A percentile compares a stretch with the other conserved stretches of the same genome.
phyloP scores from a whole-genome alignment of 2,888 invertebrate species.

The Drosophila pseudotalamancana region DNA sequence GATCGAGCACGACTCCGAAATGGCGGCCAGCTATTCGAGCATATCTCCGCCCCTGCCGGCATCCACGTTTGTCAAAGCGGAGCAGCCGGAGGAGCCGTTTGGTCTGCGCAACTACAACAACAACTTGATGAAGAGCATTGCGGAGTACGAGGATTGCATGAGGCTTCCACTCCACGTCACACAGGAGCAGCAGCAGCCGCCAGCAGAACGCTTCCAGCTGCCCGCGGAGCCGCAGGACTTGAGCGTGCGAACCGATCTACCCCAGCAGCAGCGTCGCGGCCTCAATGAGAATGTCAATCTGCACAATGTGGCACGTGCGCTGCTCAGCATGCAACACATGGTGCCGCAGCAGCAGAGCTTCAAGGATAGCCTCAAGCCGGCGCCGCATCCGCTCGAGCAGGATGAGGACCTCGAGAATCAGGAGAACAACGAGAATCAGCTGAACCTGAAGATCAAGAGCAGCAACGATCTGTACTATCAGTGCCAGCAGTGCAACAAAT shows the following conservation, averaged over 20 bases:
- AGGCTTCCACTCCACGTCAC: conserved; percentile 64
- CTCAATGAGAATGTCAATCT: conserved; percentile 79
- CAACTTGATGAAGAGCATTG: conserved; percentile 76
- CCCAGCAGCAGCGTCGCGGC: conserved; percentile 55
- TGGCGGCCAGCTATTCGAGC: conserved; percentile 35
- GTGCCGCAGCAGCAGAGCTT: conserved; percentile 32
- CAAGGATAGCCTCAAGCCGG: not conserved
- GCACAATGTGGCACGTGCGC: conserved; percentile 78
- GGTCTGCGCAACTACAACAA: conserved; percentile 76
- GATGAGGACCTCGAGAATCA: conserved; percentile 49
- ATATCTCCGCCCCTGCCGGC: conserved; percentile 26
- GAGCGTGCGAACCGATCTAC: conserved; percentile 47
- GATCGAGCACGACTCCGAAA: conserved; percentile 20
- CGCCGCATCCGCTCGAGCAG: conserved; percentile 8
- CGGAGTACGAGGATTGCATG: conserved; percentile 81
- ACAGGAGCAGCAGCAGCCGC: conserved; percentile 27
- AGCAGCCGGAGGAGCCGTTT: conserved; percentile 34
- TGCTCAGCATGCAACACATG: conserved; percentile 80
- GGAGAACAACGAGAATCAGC: conserved; percentile 43
- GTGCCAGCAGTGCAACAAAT: conserved; percentile 84
- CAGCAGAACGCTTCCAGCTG: conserved; percentile 6
- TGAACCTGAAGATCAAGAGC: conserved; percentile 71
- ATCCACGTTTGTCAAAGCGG: conserved; percentile 45
- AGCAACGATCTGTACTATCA: conserved; percentile 83
- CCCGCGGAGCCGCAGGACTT: conserved; percentile 81